Conservation (phyloP, 2,797 vertebrate genomes). For the Tangara arthus region DNA sequence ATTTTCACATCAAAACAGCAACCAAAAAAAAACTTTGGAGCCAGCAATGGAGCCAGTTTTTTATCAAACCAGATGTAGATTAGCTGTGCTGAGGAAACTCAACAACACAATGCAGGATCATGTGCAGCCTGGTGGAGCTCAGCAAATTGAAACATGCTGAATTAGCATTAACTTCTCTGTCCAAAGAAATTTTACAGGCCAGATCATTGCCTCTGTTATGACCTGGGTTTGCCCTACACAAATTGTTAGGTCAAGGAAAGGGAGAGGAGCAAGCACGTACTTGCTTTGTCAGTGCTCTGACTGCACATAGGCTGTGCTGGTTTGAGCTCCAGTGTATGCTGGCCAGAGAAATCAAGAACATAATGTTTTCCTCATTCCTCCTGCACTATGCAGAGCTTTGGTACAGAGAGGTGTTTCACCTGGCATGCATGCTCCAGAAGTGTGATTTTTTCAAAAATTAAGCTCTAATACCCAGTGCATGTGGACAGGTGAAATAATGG, state of each 20-base stretch:
- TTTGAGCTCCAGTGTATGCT: not conserved
- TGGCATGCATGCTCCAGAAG: not conserved
- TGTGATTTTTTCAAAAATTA: not conserved
- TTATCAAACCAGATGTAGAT: not conserved
- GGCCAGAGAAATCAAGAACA: not conserved
- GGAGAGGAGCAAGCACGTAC: not conserved
- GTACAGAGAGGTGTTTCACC: not conserved
- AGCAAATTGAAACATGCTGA: not conserved
- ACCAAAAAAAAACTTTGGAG: not conserved
- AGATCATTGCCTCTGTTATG: not conserved
- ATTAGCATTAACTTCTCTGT: not conserved
- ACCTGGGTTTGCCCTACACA: not conserved
- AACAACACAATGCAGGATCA: not conserved
- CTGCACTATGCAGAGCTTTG: not conserved
- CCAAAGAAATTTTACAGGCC: not conserved
- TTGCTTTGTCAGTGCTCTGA: not conserved
- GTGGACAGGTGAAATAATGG: not conserved
- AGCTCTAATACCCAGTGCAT: not conserved
- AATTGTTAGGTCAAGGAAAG: not conserved
- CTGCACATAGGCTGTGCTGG: rapidly evolving
- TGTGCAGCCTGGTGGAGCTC: not conserved
- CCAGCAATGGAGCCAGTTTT: not conserved
- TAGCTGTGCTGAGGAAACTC: not conserved
- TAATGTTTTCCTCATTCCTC: not conserved
- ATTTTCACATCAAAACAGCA: not conserved